Conservation (phyloP, 2,797 vertebrate species). For the Podarcis siculus region DNA sequence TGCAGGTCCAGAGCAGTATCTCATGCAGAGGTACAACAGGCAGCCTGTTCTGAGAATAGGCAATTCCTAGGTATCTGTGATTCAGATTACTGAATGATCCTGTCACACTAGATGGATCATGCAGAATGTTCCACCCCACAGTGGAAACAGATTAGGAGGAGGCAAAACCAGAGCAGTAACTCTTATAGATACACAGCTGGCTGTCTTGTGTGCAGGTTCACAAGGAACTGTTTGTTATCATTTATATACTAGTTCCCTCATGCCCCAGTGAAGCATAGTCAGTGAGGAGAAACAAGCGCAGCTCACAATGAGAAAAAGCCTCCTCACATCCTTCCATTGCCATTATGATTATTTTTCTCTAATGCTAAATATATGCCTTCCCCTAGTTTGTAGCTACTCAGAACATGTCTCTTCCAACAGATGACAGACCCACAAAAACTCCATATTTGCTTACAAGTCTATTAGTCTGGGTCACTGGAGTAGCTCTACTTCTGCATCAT, state of each 20-base stretch:
- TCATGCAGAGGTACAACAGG: not conserved
- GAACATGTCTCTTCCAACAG: not conserved
- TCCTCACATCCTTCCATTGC: not conserved
- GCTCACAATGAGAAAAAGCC: not conserved
- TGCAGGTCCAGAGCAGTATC: not conserved
- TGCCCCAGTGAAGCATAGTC: too few species aligned
- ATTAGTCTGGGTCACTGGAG: conserved; percentile 14
- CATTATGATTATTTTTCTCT: not conserved
- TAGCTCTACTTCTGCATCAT: not conserved
- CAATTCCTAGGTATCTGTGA: not conserved
- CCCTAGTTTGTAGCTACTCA: not conserved
- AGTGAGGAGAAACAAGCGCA: not conserved
- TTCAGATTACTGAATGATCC: not conserved
- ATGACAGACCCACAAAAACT: not conserved
- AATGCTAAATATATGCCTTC: not conserved
- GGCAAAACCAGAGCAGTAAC: not conserved
- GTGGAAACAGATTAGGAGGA: not conserved
- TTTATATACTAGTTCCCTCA: too few species aligned
- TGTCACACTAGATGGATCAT: not conserved
- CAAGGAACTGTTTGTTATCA: too few species aligned
- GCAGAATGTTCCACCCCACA: not conserved
- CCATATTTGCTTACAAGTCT: not conserved
- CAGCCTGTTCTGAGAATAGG: not conserved
- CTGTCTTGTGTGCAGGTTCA: too few species aligned
- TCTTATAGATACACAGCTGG: not conserved